phyloP scores from a whole-genome alignment of 2,113 vertebrate species.

The Synodontis membranacea region DNA sequence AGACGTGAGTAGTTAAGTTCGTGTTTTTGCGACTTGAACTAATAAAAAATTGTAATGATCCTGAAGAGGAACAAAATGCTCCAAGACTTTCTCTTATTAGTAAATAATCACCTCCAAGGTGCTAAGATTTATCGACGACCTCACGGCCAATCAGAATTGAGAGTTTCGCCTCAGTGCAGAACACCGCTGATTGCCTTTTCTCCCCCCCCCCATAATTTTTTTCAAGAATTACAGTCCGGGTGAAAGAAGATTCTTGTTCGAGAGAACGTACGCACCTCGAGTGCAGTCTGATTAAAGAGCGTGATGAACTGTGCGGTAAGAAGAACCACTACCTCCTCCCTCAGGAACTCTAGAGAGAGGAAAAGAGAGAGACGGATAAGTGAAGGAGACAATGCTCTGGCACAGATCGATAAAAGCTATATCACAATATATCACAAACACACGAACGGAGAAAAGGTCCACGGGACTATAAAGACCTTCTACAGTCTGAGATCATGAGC shows the following conservation, averaged over 20 bases:
- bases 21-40: background rate
- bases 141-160: background rate
- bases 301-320: slow-evolving; percentile 85
- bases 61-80: background rate
- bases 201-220: background rate
- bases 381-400: slow-evolving; percentile 21
- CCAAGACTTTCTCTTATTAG: too few relatives aligned
- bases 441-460: slow-evolving; percentile 39
- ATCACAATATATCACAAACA: slow-evolving; percentile 33
- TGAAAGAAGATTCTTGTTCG: background rate
- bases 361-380: slow-evolving; percentile 54
- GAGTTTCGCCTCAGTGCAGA: background rate
- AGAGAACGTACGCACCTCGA: slow-evolving; percentile 72
- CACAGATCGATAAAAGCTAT: slow-evolving; percentile 21
- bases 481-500: slow-evolving; percentile 41
- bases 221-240: background rate
- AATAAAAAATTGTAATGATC: background rate
- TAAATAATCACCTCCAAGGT: too few relatives aligned
- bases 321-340: slow-evolving; percentile 82
- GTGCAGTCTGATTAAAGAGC: slow-evolving; percentile 83
- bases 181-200: background rate
- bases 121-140: background rate
- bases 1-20: background rate
- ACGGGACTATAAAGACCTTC: slow-evolving; percentile 31
- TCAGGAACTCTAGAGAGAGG: slow-evolving; percentile 69